Evolutionary conservation across 1,140 invertebrate species (phyloP), one percentile per base, ranked within the genome.

Genomic region (Ceratoteleas bidentatus): DNA sequence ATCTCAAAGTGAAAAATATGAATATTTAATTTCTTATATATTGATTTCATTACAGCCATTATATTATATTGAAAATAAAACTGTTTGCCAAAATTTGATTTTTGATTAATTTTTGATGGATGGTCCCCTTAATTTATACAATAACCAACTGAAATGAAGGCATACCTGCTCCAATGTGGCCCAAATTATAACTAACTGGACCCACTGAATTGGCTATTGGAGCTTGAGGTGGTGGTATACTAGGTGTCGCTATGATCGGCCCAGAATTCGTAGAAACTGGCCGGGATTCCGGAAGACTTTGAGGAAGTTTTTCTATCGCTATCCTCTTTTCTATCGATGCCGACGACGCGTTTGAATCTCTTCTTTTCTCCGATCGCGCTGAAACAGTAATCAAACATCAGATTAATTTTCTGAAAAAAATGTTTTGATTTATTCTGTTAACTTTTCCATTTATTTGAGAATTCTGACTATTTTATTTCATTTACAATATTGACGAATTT

Each of bases 91-190:
- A n/a, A n/a, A n/a, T n/a, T n/a, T n/a, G n/a, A n/a, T n/a, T n/a
- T n/a, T n/a, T n/a, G n/a, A n/a, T n/a, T n/a, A n/a, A n/a, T n/a
- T n/a, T n/a, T n/a, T n/a, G n/a, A n/a, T n/a, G n/a, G n/a, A n/a
- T n/a, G n/a, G n/a, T n/a, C n/a, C n/a, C n/a, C n/a, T n/a, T n/a
- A n/a, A n/a, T n/a, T n/a, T n/a, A n/a, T n/a, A n/a, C n/a, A n/a
- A n/a, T n/a, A n/a, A n/a, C n/a, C n/a, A n/a, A n/a, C n/a, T n/a
- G 11, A 34, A 33, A 56, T 0, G 6, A 49, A 64, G 16, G 14
- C 16, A 58, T 64, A 47, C 96, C 95, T 10, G 92, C 94, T 15
- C 95, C 95, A 78, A 96, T 95, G 64, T 96, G 95, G 16, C 94
- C 94, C 11, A 95, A 88, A 81, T 92, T 93, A 81, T 95, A 95